phyloP scores from a whole-genome alignment of 2,888 invertebrate genomes.

The Lamellibrachia columna region DNA sequence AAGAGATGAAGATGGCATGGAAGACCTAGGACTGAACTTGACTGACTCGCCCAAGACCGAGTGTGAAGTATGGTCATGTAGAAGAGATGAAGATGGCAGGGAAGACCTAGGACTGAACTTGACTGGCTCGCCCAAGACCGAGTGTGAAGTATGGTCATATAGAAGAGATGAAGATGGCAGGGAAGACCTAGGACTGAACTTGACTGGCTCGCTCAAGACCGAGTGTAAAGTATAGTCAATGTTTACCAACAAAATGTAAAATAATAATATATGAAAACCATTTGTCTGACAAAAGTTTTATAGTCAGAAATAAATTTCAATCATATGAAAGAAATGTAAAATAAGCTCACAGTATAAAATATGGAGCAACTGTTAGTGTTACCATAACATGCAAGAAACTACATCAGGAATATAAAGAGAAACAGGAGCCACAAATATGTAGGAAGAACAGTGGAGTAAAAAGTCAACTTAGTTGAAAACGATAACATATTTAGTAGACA shows the following conservation, averaged over 20 bases:
- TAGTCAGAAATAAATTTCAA: background rate
- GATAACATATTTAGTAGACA: background rate
- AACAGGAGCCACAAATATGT: background rate
- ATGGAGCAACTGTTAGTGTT: background rate
- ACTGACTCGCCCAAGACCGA: too few species aligned
- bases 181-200: too few species aligned
- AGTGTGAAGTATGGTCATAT: too few species aligned
- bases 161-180: too few species aligned
- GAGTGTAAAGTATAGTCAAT: background rate
- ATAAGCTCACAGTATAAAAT: background rate
- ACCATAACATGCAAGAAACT: background rate
- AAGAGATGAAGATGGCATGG: too few species aligned
- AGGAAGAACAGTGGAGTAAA: background rate
- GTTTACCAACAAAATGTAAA: background rate
- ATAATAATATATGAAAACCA: background rate
- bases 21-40: too few species aligned
- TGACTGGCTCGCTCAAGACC: too few species aligned
- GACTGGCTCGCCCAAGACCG: too few species aligned
- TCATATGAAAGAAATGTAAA: background rate
- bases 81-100: too few species aligned
- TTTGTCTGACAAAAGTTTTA: background rate
- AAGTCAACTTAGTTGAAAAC: background rate
- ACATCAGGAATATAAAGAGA: background rate
- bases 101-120: too few species aligned
- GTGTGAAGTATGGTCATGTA: too few species aligned